Evolutionary conservation across 2,113 vertebrate species (phyloP).

Genomic region (Condylura cristata): DNA sequence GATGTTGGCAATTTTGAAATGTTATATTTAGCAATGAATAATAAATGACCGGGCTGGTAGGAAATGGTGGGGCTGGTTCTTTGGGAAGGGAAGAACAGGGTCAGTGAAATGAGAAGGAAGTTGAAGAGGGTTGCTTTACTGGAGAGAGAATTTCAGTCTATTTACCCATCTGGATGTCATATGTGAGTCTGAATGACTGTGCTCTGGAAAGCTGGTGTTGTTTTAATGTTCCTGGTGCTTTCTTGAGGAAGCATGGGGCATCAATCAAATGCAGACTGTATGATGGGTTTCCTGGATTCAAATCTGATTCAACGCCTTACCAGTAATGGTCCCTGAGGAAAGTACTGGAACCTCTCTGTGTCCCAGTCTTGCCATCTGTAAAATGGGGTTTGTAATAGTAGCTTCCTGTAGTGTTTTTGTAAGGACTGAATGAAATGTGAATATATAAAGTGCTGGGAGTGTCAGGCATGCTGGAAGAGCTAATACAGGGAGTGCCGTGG

Average conservation of each 20-base stretch:
- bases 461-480: not conserved
- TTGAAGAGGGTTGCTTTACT: not conserved
- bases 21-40: slow-evolving; percentile 54
- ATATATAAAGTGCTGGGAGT: not conserved
- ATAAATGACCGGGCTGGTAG: not conserved
- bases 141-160: not conserved
- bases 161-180: not conserved
- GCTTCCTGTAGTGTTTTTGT: not conserved
- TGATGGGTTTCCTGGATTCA: not conserved
- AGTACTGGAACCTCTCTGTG: not conserved
- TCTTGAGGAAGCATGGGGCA: not conserved
- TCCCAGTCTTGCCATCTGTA: not conserved
- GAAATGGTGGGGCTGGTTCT: not conserved
- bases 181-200: not conserved
- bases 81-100: not conserved
- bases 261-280: not conserved
- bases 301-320: not conserved
- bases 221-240: not conserved
- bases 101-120: not conserved
- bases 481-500: too few species aligned
- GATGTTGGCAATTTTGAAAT: slow-evolving; percentile 25
- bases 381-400: not conserved
- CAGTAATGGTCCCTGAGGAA: not conserved
- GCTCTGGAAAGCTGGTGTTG: not conserved
- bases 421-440: not conserved